These are phyloP conservation scores for Nannoperca australis DNA, from an alignment of 2,797 vertebrate species.

Conservation along the genomic window DNA sequence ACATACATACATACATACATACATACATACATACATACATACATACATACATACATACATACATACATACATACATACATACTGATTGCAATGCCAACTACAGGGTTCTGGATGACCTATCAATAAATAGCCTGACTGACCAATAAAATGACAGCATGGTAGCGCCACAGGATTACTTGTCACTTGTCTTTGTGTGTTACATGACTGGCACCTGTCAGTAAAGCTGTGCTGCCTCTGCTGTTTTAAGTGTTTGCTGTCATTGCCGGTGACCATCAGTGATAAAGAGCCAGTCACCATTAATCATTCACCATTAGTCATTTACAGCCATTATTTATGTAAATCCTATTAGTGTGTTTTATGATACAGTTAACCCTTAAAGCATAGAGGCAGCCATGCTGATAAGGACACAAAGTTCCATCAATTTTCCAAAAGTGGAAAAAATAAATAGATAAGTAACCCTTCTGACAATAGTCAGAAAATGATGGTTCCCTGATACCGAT, in stretches of 20 bases:
- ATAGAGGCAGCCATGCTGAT: not conserved
- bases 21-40: too few relatives aligned
- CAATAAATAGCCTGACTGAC: not conserved
- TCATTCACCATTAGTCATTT: conserved; percentile 28
- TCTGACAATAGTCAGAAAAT: not conserved
- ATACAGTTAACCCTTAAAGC: not conserved
- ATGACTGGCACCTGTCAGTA: conserved; percentile 45
- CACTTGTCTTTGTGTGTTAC: conserved; percentile 13
- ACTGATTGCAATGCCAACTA: not conserved
- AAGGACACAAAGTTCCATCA: not conserved
- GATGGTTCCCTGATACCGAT: not conserved
- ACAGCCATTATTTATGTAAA: not conserved
- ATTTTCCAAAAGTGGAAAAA: too few relatives aligned
- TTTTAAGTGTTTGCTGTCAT: conserved; percentile 31
- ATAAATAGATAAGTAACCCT: too few relatives aligned
- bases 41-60: too few relatives aligned
- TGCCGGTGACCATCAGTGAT: conserved; percentile 13
- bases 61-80: not conserved
- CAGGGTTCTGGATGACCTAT: conserved; percentile 1
- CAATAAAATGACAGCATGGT: conserved; percentile 20
- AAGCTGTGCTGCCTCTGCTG: not conserved
- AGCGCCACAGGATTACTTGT: conserved; percentile 7
- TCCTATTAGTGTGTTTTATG: not conserved
- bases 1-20: too few relatives aligned
- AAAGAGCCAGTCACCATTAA: not conserved